phyloP scores from a whole-genome alignment of 1,140 invertebrate genomes.

The Nephila pilipes region DNA sequence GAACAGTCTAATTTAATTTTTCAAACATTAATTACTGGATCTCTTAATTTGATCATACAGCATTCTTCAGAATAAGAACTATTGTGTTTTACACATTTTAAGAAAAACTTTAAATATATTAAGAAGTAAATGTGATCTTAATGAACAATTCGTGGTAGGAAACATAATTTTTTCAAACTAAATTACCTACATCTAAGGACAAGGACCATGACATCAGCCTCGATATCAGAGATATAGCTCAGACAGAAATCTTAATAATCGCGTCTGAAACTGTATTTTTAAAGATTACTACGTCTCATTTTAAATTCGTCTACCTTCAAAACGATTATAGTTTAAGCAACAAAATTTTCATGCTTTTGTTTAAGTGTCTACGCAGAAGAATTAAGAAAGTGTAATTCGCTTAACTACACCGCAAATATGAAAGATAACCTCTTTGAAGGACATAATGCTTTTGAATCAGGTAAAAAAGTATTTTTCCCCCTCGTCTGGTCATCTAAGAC shows the following conservation, averaged over 20 bases:
- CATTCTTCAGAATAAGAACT: too few species aligned
- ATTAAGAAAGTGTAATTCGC: neutral
- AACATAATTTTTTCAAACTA: too few species aligned
- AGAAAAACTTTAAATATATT: too few species aligned
- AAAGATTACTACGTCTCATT: conserved; percentile 13
- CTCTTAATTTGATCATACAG: too few species aligned
- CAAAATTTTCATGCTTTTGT: conserved; percentile 4
- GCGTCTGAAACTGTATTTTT: conserved; percentile 69
- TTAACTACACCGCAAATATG: neutral
- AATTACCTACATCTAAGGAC: neutral
- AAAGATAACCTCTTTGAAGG: neutral
- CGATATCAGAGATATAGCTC: neutral
- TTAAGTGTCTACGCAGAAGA: conserved; percentile 7
- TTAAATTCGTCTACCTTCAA: conserved; percentile 20
- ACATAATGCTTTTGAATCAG: neutral
- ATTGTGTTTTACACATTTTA: too few species aligned
- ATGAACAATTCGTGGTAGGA: too few species aligned
- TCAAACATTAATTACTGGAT: too few species aligned
- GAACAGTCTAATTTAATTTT: too few species aligned
- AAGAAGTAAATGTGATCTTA: too few species aligned
- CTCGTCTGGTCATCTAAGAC: neutral
- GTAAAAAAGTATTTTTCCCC: neutral
- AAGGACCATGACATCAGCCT: neutral
- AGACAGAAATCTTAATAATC: conserved; percentile 62
- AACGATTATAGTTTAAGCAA: neutral